Evolutionary conservation across 37 sponge, comb jelly and placozoan species (phyloP).

Genomic region (Mnemiopsis leidyi): DNA sequence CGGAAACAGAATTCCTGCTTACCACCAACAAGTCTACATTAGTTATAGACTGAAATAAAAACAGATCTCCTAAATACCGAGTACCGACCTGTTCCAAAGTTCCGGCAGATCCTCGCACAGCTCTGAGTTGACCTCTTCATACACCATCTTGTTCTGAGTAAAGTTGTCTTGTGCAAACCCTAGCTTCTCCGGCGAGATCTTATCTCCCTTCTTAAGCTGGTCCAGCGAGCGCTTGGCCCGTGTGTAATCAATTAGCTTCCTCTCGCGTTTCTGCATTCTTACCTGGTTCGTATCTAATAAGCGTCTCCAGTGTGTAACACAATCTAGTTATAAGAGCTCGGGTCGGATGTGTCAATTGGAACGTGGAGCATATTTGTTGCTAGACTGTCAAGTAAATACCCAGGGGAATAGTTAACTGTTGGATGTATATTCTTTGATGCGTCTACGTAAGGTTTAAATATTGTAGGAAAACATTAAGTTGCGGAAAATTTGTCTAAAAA

Average conservation of each 20-base stretch:
- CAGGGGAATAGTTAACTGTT: not conserved
- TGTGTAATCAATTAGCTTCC: conserved; percentile 21
- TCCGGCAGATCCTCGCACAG: conserved; percentile 12
- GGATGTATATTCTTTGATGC: not conserved
- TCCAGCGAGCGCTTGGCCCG: not conserved
- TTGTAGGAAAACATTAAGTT: too few species aligned
- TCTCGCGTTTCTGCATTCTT: not conserved
- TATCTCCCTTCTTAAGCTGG: conserved; percentile 16
- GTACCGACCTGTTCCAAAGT: conserved; percentile 28
- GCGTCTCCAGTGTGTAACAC: too few species aligned
- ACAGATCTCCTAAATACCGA: too few species aligned
- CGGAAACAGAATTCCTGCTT: too few species aligned
- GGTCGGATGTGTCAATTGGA: too few species aligned
- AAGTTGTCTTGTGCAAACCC: conserved; percentile 14
- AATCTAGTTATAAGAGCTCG: too few species aligned
- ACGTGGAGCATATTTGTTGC: too few species aligned
- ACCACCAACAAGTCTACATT: too few species aligned
- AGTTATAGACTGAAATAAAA: too few species aligned
- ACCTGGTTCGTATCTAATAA: too few species aligned
- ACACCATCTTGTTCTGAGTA: conserved; percentile 13
- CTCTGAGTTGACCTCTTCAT: conserved; percentile 17
- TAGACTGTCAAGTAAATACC: not conserved
- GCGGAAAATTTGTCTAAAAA: too few species aligned
- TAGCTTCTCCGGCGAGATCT: conserved; percentile 46
- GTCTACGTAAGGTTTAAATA: too few species aligned